A percentile compares a stretch with the other conserved stretches of the same genome.
Evolutionary conservation across 2,113 vertebrate species (phyloP).

Genomic region (Chloroceryle aenea): DNA sequence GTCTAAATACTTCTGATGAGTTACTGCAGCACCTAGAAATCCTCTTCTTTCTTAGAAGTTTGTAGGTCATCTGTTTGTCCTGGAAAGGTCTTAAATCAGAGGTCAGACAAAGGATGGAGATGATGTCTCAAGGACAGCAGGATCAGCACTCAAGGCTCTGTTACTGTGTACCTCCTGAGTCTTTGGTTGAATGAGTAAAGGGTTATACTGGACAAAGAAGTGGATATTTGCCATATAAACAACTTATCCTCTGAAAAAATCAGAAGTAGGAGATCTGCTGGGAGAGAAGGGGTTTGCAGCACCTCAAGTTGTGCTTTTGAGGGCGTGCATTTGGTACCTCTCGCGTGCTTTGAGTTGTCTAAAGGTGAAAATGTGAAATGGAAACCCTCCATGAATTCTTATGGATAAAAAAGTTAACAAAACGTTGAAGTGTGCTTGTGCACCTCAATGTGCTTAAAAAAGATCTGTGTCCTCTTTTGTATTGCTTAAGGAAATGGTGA

Average conservation of each 20-base stretch:
- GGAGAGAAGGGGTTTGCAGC: background rate
- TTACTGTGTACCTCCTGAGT: background rate
- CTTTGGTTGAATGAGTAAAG: background rate
- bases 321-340: background rate
- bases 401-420: background rate
- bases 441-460: background rate
- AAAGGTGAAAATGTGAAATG: background rate
- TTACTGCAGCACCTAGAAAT: background rate
- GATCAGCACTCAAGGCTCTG: background rate
- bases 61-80: background rate
- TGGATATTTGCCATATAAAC: background rate
- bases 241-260: background rate
- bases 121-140: background rate
- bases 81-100: background rate
- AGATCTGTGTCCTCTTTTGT: background rate
- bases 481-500: background rate
- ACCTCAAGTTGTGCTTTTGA: background rate
- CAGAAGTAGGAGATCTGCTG: background rate
- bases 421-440: background rate
- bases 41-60: background rate
- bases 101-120: background rate
- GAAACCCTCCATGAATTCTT: background rate
- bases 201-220: background rate
- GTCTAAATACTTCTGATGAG: background rate
- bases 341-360: background rate